Base-by-base conservation (phyloP, 2,797 vertebrate genomes). In the Anguilla pacifica region DNA sequence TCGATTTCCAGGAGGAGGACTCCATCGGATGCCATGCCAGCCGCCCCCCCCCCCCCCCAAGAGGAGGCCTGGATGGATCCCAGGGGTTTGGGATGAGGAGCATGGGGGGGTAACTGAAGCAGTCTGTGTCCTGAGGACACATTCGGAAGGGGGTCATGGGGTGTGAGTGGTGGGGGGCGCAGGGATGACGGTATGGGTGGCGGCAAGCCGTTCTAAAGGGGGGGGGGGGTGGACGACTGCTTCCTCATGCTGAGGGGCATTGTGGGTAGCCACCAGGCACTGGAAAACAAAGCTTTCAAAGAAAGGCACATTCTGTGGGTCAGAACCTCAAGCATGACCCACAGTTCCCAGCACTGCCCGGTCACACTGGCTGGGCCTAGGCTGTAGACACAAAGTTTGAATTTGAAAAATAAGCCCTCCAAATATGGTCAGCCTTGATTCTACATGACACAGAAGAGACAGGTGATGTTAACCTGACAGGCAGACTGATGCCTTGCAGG, bases 221-320 rank as follows among this genome's bases (percentile, higher is more conserved):
- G 28, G 22, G 67, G 11, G 28, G 19, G 43, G 3, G 77, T 17
- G 88, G 90, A 91, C 90, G 91, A 87, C 88, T 87, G 67, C 90
- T 90, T 92, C 91, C 87, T 92, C 94, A 93, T 94, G 96, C 95
- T 89, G 86, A 92, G 92, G 93, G 77, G 91, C 92, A 91, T 91
- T 74, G 91, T 88, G 90, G 94, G 87, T 94, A 94, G 94, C 93
- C 91, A 87, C 87, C 86, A 91, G 91, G 93, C 90, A 90, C 90
- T 49, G 28, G 89, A 91, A 87, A 94, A 92, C 88, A 90, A 92
- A 91, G 88, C 89, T 82, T 86, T 89, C 88, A 77, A 79, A 28
- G 53, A 57, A 57, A 17, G 55, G 15, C 13, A 59, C n/a, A 25
- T 15, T 35, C 86, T 64, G 6, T 31, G n/a, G 39, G 43, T 46